Evolutionary conservation across 1,140 invertebrate genomes (phyloP).

Genomic region (Andrena cerasifolii): DNA sequence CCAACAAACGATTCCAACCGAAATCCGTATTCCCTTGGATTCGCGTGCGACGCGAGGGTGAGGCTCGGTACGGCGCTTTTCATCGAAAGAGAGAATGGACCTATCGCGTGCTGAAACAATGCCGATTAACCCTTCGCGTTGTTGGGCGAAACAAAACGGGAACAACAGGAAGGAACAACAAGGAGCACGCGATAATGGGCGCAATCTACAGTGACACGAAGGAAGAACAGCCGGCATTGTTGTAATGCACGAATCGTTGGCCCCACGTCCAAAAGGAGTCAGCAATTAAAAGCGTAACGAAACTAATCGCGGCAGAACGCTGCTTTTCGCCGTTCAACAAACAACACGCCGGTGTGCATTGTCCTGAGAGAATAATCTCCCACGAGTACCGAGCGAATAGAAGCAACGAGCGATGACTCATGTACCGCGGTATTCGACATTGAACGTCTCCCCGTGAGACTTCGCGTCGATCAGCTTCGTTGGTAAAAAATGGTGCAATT

Average conservation of each 20-base stretch:
- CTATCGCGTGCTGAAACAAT: constrained; percentile 52
- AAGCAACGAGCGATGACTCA: constrained; percentile 24
- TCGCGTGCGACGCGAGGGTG: constrained; percentile 2
- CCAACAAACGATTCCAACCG: constrained; percentile 4
- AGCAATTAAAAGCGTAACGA: constrained; percentile 57
- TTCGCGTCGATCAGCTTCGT: no score
- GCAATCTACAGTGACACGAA: constrained; percentile 15
- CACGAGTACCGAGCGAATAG: neutral
- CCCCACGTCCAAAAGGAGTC: constrained; percentile 11
- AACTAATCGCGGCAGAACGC: constrained; percentile 45
- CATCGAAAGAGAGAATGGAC: constrained; percentile 42
- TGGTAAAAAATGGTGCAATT: no score
- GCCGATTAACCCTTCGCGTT: constrained; percentile 51
- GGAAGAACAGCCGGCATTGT: constrained; percentile 46
- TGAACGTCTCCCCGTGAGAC: neutral
- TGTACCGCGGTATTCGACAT: neutral
- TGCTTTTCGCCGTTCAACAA: constrained; percentile 42
- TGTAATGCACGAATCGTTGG: constrained; percentile 1
- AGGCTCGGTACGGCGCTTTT: constrained; percentile 36
- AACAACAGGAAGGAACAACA: constrained; percentile 49
- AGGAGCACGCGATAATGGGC: constrained; percentile 52
- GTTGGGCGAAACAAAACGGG: constrained; percentile 53
- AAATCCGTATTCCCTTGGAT: constrained; percentile 1
- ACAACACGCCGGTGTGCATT: constrained; percentile 16
- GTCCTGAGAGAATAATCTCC: constrained; percentile 41